Conservation (phyloP, 2,797 vertebrate genomes). For the Dendrocincla tyrannina region DNA sequence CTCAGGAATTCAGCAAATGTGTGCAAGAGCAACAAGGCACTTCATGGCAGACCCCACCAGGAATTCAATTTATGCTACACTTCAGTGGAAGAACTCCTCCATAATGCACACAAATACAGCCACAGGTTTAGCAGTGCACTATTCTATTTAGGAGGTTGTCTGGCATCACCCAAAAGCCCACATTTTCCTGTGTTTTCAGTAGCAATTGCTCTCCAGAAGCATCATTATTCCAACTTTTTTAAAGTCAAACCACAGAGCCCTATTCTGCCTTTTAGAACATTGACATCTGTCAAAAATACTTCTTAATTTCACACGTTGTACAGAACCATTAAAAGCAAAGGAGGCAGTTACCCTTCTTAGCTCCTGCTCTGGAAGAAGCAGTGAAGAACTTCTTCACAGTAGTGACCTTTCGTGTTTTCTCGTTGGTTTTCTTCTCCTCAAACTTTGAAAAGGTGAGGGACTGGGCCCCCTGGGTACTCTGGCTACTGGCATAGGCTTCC, state of each 20-base stretch:
- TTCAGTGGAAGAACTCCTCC: not conserved
- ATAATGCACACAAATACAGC: accelerated
- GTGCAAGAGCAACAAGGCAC: not conserved
- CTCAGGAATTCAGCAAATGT: not conserved
- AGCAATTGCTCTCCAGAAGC: not conserved
- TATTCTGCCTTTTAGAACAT: not conserved
- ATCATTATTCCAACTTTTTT: not conserved
- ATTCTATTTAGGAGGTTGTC: not conserved
- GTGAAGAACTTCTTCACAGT: conserved; percentile 99
- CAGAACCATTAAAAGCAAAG: not conserved
- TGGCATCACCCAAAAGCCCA: not conserved
- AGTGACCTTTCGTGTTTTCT: conserved; percentile 95
- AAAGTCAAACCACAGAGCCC: not conserved
- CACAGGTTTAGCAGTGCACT: not conserved
- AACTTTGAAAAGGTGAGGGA: conserved; percentile 94
- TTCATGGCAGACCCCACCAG: not conserved
- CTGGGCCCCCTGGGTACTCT: conserved; percentile 81
- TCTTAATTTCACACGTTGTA: not conserved
- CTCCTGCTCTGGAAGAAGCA: conserved; percentile 88
- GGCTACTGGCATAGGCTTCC: conserved; percentile 92
- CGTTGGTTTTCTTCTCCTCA: conserved; percentile 97
- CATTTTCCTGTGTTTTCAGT: not conserved
- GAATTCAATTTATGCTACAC: not conserved
- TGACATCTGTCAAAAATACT: not conserved
- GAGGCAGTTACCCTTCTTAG: conserved; percentile 88